Evolutionary conservation across 2,113 vertebrate species (phyloP), one percentile per base, ranked within the genome.

Genomic region (Myotis brandtii): DNA sequence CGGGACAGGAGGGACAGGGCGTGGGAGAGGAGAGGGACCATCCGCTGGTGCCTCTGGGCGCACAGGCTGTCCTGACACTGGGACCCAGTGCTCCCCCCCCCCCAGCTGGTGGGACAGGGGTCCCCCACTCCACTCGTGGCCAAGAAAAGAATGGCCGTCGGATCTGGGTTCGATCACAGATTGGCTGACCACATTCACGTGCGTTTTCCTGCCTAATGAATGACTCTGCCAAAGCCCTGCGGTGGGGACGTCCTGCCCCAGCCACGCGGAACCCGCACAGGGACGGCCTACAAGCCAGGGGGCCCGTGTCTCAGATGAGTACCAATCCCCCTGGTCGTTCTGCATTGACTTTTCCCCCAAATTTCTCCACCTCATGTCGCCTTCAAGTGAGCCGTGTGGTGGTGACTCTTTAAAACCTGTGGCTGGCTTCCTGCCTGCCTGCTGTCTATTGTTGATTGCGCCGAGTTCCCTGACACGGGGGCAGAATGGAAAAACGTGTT

Each of bases 401-500:
- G 66, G 23, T 64, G 75, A 56, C 56, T 88, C 40, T 91, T 75
- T 86, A 10, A 86, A 93, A 8, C 21, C 16, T 34, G 4, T 1
- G 12, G 9, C 62, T 88, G 48, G 54, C 70, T 92, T 77, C 73
- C 34, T 59, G 40, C 54, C 17, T 54, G 16, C 13, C 66, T 92
- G 43, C 43, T 43, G 43, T 84, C n/a, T 8, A 10, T 79, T 48
- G 50, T 93, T 25, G 73, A 40, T 75, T 91, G 21, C 70, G 25
- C 14, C 37, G 5, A 72, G 25, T 76, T 83, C 37, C 64, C 46
- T 80, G 62, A 77, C 6, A 67, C 20, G 30, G 73, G 62, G n/a
- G 20, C 67, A 80, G 62, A 94, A 59, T 59, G 66, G 37, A 69
- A 77, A 75, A 93, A 93, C 27, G 27, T 64, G n/a, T 43, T 86